Conservation (phyloP, 1,140 invertebrate genomes). For the Drosophila lacteicornis region DNA sequence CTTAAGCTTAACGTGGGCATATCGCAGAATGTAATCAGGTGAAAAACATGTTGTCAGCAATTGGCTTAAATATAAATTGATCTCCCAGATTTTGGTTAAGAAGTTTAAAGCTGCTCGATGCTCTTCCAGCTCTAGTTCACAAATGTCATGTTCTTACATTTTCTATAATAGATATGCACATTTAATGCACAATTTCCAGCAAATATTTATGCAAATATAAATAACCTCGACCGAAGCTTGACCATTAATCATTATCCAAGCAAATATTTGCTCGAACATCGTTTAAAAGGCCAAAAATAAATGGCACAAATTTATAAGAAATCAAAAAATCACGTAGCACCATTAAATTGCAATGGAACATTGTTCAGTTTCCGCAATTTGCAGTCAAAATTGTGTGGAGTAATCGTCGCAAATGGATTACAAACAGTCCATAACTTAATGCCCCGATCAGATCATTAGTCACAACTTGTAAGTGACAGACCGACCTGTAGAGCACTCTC, state of each 20-base stretch:
- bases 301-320: not conserved
- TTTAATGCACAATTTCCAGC: not conserved
- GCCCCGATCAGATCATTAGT: slow-evolving; percentile 39
- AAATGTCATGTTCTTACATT: not conserved
- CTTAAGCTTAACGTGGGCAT: slow-evolving; percentile 7
- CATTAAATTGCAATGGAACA: not conserved
- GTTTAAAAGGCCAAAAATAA: not conserved
- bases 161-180: not conserved
- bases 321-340: not conserved
- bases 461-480: slow-evolving; percentile 26
- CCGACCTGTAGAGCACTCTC: slow-evolving; percentile 6
- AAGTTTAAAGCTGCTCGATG: not conserved
- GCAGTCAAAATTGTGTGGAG: slow-evolving; percentile 9
- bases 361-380: slow-evolving; percentile 27
- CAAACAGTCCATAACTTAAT: slow-evolving; percentile 2
- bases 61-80: slow-evolving; percentile 1
- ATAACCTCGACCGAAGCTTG: not conserved
- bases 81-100: not conserved
- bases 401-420: slow-evolving; percentile 26
- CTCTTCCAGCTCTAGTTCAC: not conserved
- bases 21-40: slow-evolving; percentile 4
- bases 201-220: slow-evolving; percentile 1
- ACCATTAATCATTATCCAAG: not conserved
- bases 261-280: not conserved
- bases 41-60: slow-evolving; percentile 5